A percentile compares a stretch with the other conserved stretches of the same genome.
Evolutionary conservation across 2,113 vertebrate species (phyloP).

Genomic region (Lycocorax pyrrhopterus): DNA sequence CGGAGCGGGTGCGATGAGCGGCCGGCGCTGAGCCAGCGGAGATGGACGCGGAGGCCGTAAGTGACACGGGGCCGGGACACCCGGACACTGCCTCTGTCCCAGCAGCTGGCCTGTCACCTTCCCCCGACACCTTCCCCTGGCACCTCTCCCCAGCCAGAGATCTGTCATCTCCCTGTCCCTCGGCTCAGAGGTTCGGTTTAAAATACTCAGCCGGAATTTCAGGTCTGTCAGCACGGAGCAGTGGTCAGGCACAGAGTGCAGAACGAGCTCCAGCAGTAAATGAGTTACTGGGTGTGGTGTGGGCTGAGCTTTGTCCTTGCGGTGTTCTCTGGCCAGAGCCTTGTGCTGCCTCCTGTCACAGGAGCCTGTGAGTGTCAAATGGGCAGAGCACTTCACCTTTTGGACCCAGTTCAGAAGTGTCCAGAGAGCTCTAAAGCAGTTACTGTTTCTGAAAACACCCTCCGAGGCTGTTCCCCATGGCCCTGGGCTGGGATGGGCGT

Average conservation of each 20-base stretch:
- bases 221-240: accelerated
- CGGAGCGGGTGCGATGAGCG: background rate
- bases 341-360: background rate
- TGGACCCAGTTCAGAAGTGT: accelerated
- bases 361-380: accelerated
- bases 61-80: background rate
- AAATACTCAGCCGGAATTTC: accelerated
- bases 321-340: accelerated
- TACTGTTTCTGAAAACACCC: accelerated
- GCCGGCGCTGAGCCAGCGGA: constrained; percentile 27
- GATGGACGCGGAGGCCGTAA: constrained; percentile 87
- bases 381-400: background rate
- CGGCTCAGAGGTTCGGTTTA: accelerated
- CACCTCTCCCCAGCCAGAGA: background rate
- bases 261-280: accelerated
- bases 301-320: accelerated
- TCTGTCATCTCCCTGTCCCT: accelerated
- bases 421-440: background rate
- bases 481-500: accelerated
- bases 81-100: background rate
- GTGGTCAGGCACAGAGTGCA: accelerated
- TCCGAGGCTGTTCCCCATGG: accelerated
- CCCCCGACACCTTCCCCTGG: too few relatives aligned
- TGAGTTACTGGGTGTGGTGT: accelerated
- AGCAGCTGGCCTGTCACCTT: background rate